phyloP scores from a whole-genome alignment of 2,797 vertebrate genomes.

The Macroramphosus scolopax region DNA sequence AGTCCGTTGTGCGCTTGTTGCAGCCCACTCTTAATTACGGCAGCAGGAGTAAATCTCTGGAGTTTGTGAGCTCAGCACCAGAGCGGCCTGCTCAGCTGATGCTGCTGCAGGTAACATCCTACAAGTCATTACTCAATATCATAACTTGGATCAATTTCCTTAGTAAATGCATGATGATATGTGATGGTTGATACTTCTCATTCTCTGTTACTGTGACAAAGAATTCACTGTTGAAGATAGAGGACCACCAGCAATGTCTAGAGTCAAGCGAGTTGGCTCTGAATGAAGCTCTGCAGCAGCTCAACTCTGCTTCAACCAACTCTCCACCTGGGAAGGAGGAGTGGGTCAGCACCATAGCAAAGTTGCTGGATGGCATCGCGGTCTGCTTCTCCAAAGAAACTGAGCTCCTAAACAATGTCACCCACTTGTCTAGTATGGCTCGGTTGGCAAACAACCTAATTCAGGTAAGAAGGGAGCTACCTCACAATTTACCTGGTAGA shows the following conservation, averaged over 20 bases:
- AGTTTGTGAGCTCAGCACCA: slow-evolving; percentile 90
- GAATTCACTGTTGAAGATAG: slow-evolving; percentile 88
- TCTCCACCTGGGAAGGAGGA: slow-evolving; percentile 87
- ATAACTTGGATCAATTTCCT: no score
- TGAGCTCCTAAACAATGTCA: slow-evolving; percentile 76
- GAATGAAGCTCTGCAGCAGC: slow-evolving; percentile 93
- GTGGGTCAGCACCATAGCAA: slow-evolving; percentile 90
- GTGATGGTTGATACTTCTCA: background rate
- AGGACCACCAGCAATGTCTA: slow-evolving; percentile 89
- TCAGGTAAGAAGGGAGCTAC: slow-evolving; percentile 77
- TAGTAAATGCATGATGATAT: background rate
- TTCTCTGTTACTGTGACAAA: slow-evolving; percentile 48
- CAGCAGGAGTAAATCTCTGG: slow-evolving; percentile 84
- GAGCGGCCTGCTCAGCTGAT: slow-evolving; percentile 94
- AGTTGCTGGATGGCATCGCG: slow-evolving; percentile 87
- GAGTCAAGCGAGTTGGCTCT: slow-evolving; percentile 90
- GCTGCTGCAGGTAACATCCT: slow-evolving; percentile 85
- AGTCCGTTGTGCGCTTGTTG: slow-evolving; percentile 88
- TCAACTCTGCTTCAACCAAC: slow-evolving; percentile 77
- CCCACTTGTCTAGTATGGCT: slow-evolving; percentile 77
- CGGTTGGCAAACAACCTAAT: slow-evolving; percentile 92
- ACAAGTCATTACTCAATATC: background rate
- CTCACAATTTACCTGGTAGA: background rate
- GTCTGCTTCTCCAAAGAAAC: slow-evolving; percentile 81
- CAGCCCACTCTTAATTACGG: slow-evolving; percentile 87